These are phyloP conservation scores for Nibea coibor DNA, from an alignment of 2,113 vertebrate genomes.

Conservation along the genomic window DNA sequence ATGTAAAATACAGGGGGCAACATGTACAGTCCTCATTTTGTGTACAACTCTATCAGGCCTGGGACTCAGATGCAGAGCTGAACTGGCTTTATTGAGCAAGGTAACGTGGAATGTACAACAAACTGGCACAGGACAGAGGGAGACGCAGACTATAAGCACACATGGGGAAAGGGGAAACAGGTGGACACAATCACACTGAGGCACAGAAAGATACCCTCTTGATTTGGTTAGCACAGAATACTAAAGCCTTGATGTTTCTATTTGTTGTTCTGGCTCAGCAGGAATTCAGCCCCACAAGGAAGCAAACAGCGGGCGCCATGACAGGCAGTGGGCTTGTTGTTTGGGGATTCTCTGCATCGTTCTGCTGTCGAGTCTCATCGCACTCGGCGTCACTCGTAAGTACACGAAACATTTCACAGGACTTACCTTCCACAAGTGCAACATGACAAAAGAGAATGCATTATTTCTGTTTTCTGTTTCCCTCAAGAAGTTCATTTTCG, in stretches of 20 bases:
- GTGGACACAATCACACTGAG: no score
- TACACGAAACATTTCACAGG: constrained; percentile 4
- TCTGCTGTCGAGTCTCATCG: constrained; percentile 20
- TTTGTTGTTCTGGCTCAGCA: neutral
- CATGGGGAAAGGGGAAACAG: no score
- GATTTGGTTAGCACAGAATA: neutral
- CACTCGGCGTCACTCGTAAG: constrained; percentile 40
- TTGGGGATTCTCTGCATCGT: constrained; percentile 32
- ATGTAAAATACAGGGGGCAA: neutral
- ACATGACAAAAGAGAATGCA: neutral
- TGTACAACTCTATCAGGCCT: no score
- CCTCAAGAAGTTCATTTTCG: neutral
- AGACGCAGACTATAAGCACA: no score
- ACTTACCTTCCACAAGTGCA: neutral
- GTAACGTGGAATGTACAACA: no score
- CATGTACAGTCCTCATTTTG: neutral
- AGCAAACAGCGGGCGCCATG: accelerated
- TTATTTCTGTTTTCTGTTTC: neutral
- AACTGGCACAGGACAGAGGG: no score
- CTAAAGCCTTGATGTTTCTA: neutral
- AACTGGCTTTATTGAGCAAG: no score
- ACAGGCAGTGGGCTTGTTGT: neutral
- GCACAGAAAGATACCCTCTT: no score
- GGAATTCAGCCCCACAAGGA: neutral
- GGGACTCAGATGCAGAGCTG: no score